Evolutionary conservation across 2,113 vertebrate genomes (phyloP).

Genomic region (Embiotoca jacksoni): DNA sequence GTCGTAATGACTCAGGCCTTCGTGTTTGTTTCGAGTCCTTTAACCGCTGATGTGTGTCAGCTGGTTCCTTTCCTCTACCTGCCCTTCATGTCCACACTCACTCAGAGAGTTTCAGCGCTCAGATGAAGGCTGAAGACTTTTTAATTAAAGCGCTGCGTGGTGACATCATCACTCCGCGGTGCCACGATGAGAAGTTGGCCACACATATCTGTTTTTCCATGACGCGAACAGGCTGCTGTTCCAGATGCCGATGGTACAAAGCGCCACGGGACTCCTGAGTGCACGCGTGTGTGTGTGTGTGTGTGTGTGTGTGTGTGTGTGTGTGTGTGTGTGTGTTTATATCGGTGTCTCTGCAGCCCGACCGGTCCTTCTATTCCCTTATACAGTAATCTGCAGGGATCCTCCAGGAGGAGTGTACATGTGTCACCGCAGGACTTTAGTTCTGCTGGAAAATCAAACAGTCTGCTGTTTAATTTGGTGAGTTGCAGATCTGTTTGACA

Average conservation of each 20-base stretch:
- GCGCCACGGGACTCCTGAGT: conserved; percentile 5
- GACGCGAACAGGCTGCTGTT: conserved; percentile 38
- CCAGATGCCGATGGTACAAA: conserved; percentile 3
- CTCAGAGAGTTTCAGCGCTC: not conserved
- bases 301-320: too few relatives aligned
- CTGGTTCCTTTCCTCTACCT: not conserved
- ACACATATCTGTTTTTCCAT: conserved; percentile 61
- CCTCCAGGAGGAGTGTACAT: not conserved
- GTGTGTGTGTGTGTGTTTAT: conserved; percentile 20
- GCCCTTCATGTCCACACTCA: not conserved
- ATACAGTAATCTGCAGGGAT: conserved; percentile 39
- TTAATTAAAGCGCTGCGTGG: conserved; percentile 35
- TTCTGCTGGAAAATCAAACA: too few relatives aligned
- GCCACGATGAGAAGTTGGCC: conserved; percentile 22
- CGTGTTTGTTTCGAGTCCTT: conserved; percentile 8
- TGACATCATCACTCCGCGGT: conserved; percentile 42
- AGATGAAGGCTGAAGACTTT: conserved; percentile 15
- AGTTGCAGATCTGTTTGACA: too few relatives aligned
- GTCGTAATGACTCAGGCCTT: too few relatives aligned
- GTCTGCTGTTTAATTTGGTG: too few relatives aligned
- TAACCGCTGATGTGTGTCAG: not conserved
- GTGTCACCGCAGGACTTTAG: not conserved
- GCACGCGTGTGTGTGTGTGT: not conserved
- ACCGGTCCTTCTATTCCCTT: conserved; percentile 22
- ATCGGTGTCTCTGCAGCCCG: conserved; percentile 10